Evolutionary conservation across 2,888 invertebrate genomes (phyloP), one percentile per base, ranked within the genome.

Genomic region (Microchrysa polita): DNA sequence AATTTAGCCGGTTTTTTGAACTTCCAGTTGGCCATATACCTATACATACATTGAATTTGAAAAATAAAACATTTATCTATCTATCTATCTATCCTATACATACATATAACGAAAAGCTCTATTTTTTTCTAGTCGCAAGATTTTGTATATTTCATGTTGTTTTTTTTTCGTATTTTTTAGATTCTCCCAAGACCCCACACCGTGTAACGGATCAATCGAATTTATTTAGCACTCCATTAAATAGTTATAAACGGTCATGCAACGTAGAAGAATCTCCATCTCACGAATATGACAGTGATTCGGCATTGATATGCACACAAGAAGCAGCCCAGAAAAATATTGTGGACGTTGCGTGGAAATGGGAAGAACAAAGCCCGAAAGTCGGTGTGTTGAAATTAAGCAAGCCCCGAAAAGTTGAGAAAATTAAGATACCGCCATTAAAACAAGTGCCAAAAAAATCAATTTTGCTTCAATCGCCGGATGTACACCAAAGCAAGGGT

Each of bases 261-360:
- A 59, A 67, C 63, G 9, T 12, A 1, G 74, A 74, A 42, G 74
- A 74, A 42, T 74, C 74, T 44, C 74, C 74, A 14, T 72, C 72
- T 12, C 74, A 74, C 22, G 74, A 74, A 18, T 67, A 60, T 55
- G 72, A 72, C 22, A 55, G 22, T 7, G 60, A 59, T 42, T n/a
- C 18, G 1, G 10, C 23, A 34, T 14, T 48, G 2, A 48, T 52
- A 4, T 34, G 60, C 14, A 53, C 63, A 5, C 73, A 73, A 27
- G 73, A 73, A 7, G 53, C 52, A 22, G n/a, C 27, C 7, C 22
- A 20, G 1, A 9, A 59, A 0, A 52, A 20, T 23, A n/a, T 27
- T 7, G 16, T 67, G 14, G 74, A 74, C 53, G 74, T 74, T 9
- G 72, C 14, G 14, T 74, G 74, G 74, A 74, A 73, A 63, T 73